phyloP scores from a whole-genome alignment of 2,113 vertebrate genomes.

The Oryzias melastigma region DNA sequence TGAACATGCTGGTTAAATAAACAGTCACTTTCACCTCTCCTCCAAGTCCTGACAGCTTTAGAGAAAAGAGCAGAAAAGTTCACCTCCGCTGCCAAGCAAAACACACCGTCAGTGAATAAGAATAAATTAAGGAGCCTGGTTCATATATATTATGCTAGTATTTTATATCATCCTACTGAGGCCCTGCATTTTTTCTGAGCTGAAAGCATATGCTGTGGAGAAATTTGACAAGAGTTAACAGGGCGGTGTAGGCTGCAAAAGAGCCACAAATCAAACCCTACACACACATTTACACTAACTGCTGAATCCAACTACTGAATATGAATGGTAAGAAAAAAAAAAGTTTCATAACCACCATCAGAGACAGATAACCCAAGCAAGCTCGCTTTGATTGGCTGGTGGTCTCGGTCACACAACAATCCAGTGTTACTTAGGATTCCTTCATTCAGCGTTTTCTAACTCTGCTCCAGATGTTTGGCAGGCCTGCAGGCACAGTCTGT shows the following conservation, averaged over 20 bases:
- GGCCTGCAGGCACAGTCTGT: slow-evolving; percentile 31
- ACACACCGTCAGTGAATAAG: slow-evolving; percentile 31
- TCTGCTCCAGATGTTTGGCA: slow-evolving; percentile 77
- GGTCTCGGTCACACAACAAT: slow-evolving; percentile 58
- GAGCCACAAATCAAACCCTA: slow-evolving; percentile 8
- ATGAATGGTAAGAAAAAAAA: slow-evolving; percentile 50
- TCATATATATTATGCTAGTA: slow-evolving; percentile 65
- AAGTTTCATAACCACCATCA: slow-evolving; percentile 57
- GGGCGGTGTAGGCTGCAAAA: slow-evolving; percentile 1
- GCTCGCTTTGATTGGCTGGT: slow-evolving; percentile 70
- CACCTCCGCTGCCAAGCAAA: slow-evolving; percentile 64
- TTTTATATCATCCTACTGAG: slow-evolving; percentile 65
- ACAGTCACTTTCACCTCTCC: too few species aligned
- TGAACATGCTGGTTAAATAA: slow-evolving; percentile 22
- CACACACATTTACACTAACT: slow-evolving; percentile 22
- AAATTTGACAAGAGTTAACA: slow-evolving; percentile 39
- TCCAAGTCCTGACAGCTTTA: slow-evolving; percentile 8
- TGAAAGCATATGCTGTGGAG: slow-evolving; percentile 44
- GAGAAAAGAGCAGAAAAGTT: slow-evolving; percentile 49
- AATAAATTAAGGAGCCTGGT: slow-evolving; percentile 8
- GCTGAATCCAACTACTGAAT: slow-evolving; percentile 40
- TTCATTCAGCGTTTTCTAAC: slow-evolving; percentile 73
- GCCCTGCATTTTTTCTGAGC: slow-evolving; percentile 59
- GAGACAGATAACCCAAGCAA: slow-evolving; percentile 67
- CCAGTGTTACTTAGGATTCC: slow-evolving; percentile 74